phyloP scores from a whole-genome alignment of 2,888 invertebrate species.

The Drosophila mimica region DNA sequence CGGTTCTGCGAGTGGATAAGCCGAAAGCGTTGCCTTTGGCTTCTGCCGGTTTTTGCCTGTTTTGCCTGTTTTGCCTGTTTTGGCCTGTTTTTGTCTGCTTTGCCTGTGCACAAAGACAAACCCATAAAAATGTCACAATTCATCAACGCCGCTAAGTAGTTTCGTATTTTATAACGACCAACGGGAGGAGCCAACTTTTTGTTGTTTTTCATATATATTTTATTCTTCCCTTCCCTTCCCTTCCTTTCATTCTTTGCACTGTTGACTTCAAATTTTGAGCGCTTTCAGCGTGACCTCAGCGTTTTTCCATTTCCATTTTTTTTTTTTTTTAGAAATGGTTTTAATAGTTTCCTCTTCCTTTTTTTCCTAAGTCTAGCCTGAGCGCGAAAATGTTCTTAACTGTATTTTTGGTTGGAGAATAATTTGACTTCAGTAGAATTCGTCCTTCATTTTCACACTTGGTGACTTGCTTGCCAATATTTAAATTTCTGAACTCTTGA shows the following conservation, averaged over 20 bases:
- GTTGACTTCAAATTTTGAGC: slow-evolving; percentile 45
- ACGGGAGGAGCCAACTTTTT: slow-evolving; percentile 21
- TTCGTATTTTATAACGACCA: slow-evolving; percentile 70
- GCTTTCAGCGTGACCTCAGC: slow-evolving; percentile 61
- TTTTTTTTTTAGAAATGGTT: slow-evolving; percentile 28
- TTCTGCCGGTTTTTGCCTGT: neutral
- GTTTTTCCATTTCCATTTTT: neutral
- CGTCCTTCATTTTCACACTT: slow-evolving; percentile 8
- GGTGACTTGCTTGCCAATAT: slow-evolving; percentile 2
- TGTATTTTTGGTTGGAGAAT: neutral
- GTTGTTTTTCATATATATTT: slow-evolving; percentile 17
- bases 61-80: neutral
- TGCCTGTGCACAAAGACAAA: slow-evolving; percentile 59
- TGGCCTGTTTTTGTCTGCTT: neutral
- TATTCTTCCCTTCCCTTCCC: neutral
- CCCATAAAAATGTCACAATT: slow-evolving; percentile 82
- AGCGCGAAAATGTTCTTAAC: neutral
- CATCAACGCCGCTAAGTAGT: slow-evolving; percentile 73
- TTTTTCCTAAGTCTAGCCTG: neutral
- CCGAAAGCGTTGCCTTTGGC: slow-evolving; percentile 46
- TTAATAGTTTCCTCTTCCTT: neutral
- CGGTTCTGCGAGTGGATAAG: slow-evolving; percentile 51
- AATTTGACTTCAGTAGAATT: neutral
- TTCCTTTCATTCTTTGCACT: slow-evolving; percentile 9
- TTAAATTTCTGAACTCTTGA: slow-evolving; percentile 2